A percentile compares a stretch with the other conserved stretches of the same genome.
phyloP scores from a whole-genome alignment of 2,888 invertebrate species.

The Fragum whitleyi region DNA sequence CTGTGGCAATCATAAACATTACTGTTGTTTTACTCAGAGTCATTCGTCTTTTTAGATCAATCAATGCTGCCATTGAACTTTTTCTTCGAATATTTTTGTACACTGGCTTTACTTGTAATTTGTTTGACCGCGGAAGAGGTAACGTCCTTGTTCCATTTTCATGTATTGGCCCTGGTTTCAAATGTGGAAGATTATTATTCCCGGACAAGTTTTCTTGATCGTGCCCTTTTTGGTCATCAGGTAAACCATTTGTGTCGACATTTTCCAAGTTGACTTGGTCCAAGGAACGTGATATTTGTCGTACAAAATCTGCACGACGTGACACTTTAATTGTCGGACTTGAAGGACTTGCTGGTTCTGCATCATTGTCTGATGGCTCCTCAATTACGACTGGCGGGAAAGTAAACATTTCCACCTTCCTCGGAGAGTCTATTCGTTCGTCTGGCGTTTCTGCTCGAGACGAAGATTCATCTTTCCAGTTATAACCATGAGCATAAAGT shows the following conservation, averaged over 20 bases:
- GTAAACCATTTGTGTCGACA: conserved; percentile 5
- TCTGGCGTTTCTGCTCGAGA: conserved; percentile 28
- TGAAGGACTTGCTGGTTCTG: neutral
- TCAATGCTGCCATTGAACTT: conserved; percentile 11
- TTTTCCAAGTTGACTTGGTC: conserved; percentile 41
- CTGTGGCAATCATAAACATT: conserved; percentile 63
- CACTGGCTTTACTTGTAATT: neutral
- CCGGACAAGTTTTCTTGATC: too few species aligned
- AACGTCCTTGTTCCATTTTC: conserved; percentile 51
- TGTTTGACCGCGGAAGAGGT: conserved; percentile 39
- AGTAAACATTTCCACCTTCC: conserved; percentile 35
- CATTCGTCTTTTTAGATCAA: conserved; percentile 39
- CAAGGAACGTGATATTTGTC: conserved; percentile 56
- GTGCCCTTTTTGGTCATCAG: too few species aligned
- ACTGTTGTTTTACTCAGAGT: conserved; percentile 56
- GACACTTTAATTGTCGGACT: neutral
- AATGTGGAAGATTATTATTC: conserved; percentile 5
- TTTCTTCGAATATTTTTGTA: conserved; percentile 8
- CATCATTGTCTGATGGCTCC: conserved; percentile 13
- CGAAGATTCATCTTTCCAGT: conserved; percentile 20
- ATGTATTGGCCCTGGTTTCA: conserved; percentile 15
- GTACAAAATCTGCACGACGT: conserved; percentile 40
- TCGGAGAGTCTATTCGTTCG: conserved; percentile 30
- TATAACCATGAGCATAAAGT: conserved; percentile 21
- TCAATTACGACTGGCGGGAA: conserved; percentile 26